Base-by-base conservation (phyloP, 92 coral and sea anemone species). In the Hydrozoanthus gracilis region DNA sequence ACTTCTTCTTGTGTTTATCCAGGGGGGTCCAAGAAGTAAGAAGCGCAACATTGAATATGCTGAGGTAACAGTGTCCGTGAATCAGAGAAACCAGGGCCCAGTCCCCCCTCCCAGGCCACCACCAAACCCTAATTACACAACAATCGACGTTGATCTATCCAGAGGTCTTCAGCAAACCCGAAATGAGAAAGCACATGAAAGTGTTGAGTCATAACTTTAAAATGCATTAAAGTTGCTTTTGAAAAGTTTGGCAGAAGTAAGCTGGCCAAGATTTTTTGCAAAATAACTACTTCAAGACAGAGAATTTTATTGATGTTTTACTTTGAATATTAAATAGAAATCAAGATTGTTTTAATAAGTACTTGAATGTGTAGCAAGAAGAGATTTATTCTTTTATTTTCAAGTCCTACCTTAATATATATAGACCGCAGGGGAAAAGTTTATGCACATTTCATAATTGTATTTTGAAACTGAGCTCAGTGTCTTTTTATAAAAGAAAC, bases 121-220 rank as follows among this genome's bases (percentile, higher is more conserved):
- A 52, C 91, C 91, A 44, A 87, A 86, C 83, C 86, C 98, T 9
- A 91, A 94, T 47, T 94, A 94, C 51, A 94, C 98, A 3, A 92
- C 87, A 7, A 94, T 94, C 10, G 94, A 94, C 82, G 98, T 93
- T 79, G 95, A 92, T 52, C 87, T 93, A 58, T 93, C 98, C 2
- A 88, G 91, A 77, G 98, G 96, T 2, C 75, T 94, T 60, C 75
- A 86, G 18, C 88, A 93, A 78, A 93, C 94, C 7, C 88, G 92
- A 27, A 78, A 92, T 78, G 95, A 50, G 82, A 88, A 49, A 85
- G 83, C 79, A 15, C 79, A 70, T 13, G 67, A 65, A 71, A 71
- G 56, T 10, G 52, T 83, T 35, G 70, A 83, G 71, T 83, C 79
- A 39, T 83, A 54, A 83, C 7, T 15, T 83, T 20, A 8, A 3